Percentiles rank a stretch among this genome's conserved stretches.
phyloP scores from a whole-genome alignment of 2,797 vertebrate genomes.

The Gambusia yucatana region DNA sequence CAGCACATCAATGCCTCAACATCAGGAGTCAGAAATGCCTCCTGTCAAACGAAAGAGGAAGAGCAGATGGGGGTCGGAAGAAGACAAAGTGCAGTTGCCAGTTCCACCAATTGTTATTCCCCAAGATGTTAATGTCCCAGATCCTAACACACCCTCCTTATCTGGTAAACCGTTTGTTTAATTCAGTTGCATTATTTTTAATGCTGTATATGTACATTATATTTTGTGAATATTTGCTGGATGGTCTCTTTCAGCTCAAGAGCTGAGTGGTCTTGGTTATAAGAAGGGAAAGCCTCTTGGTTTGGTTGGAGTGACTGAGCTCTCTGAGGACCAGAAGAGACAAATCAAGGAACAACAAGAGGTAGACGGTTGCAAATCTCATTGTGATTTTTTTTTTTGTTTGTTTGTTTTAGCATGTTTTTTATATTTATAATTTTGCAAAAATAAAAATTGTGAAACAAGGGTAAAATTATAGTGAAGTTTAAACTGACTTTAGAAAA shows the following conservation, averaged over 20 bases:
- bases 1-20: constrained; percentile 10
- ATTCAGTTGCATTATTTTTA: background rate
- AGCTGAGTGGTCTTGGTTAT: constrained; percentile 91
- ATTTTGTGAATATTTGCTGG: constrained; percentile 4
- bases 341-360: constrained; percentile 96
- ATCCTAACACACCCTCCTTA: constrained; percentile 67
- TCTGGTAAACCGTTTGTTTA: constrained; percentile 67
- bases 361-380: constrained; percentile 71
- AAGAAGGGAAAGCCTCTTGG: constrained; percentile 93
- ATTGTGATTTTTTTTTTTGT: background rate
- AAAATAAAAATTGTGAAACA: background rate
- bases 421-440: background rate
- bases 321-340: constrained; percentile 93
- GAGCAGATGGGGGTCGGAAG: constrained; percentile 96
- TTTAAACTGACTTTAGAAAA: background rate
- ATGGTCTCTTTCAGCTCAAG: constrained; percentile 82
- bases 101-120: constrained; percentile 70
- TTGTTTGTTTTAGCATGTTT: background rate
- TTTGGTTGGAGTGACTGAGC: constrained; percentile 91
- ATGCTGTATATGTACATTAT: background rate
- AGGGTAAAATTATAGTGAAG: background rate
- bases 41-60: constrained; percentile 91
- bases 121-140: constrained; percentile 52
- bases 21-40: constrained; percentile 40
- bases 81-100: constrained; percentile 92